These are phyloP conservation scores for Ceryle rudis DNA, from an alignment of 2,797 vertebrate species.

Conservation along the genomic window DNA sequence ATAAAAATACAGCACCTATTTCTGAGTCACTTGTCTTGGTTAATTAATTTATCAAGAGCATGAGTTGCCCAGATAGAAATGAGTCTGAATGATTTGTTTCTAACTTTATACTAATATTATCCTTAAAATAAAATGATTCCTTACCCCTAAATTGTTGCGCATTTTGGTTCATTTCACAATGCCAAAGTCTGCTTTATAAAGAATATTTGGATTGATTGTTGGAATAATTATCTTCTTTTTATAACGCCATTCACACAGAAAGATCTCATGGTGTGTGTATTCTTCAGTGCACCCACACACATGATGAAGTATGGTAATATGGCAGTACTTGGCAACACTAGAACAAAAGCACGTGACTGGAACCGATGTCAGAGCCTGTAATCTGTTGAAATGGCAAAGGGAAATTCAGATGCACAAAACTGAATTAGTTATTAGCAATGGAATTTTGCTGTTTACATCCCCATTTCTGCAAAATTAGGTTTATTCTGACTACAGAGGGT, in stretches of 20 bases:
- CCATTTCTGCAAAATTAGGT: background rate
- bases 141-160: background rate
- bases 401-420: background rate
- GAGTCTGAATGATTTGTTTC: background rate
- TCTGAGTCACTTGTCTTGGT: slow-evolving; percentile 1
- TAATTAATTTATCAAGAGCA: slow-evolving; percentile 16
- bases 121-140: background rate
- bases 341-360: background rate
- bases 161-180: background rate
- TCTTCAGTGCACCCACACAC: background rate
- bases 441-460: background rate
- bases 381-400: background rate
- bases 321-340: background rate
- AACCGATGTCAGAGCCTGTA: background rate
- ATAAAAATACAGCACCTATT: background rate
- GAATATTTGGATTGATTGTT: background rate
- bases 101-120: slow-evolving; percentile 24
- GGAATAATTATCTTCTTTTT: slow-evolving; percentile 5
- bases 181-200: background rate
- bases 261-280: background rate
- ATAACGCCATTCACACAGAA: background rate
- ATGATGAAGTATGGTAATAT: background rate
- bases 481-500: background rate
- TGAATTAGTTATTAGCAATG: background rate
- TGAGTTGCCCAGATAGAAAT: slow-evolving; percentile 39